Percentiles rank a stretch among this genome's conserved stretches.
Conservation (phyloP, 2,888 invertebrate species). For the Latheticus oryzae region DNA sequence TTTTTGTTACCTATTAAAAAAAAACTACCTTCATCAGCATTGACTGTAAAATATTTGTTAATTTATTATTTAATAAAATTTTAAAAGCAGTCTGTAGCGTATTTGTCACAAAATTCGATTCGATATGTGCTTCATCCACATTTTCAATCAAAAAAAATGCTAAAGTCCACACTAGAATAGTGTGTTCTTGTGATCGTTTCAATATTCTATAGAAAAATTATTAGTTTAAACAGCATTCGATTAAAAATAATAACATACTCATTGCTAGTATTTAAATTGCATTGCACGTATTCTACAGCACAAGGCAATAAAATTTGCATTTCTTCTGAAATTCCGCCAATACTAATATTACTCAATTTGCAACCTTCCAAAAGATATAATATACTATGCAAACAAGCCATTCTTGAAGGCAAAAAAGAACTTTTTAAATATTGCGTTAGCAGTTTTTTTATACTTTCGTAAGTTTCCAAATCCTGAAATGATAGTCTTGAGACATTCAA, state of each 20-base stretch:
- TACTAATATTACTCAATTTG: slow-evolving; percentile 65
- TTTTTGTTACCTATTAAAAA: slow-evolving; percentile 37
- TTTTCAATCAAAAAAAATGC: slow-evolving; percentile 82
- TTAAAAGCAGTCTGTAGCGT: slow-evolving; percentile 71
- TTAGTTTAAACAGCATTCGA: too few species aligned
- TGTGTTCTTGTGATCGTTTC: slow-evolving; percentile 71
- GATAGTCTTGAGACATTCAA: too few species aligned
- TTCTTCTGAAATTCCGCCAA: slow-evolving; percentile 66
- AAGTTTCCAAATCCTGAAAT: slow-evolving; percentile 69
- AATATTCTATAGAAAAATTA: slow-evolving; percentile 53
- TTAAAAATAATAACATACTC: slow-evolving; percentile 54
- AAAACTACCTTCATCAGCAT: slow-evolving; percentile 59
- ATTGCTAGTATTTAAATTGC: slow-evolving; percentile 63
- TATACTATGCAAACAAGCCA: slow-evolving; percentile 74
- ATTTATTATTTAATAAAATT: slow-evolving; percentile 61
- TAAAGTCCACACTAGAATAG: slow-evolving; percentile 78
- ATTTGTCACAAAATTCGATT: slow-evolving; percentile 70
- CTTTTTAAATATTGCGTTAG: slow-evolving; percentile 72
- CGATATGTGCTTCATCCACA: slow-evolving; percentile 73
- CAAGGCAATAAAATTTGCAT: slow-evolving; percentile 68
- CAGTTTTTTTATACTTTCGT: slow-evolving; percentile 72
- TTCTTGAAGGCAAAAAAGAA: slow-evolving; percentile 72
- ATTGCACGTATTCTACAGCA: slow-evolving; percentile 68
- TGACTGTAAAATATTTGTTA: slow-evolving; percentile 43
- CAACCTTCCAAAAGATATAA: slow-evolving; percentile 75